These are phyloP conservation scores for Archocentrus centrarchus DNA, from an alignment of 2,113 vertebrate genomes.

Conservation along the genomic window DNA sequence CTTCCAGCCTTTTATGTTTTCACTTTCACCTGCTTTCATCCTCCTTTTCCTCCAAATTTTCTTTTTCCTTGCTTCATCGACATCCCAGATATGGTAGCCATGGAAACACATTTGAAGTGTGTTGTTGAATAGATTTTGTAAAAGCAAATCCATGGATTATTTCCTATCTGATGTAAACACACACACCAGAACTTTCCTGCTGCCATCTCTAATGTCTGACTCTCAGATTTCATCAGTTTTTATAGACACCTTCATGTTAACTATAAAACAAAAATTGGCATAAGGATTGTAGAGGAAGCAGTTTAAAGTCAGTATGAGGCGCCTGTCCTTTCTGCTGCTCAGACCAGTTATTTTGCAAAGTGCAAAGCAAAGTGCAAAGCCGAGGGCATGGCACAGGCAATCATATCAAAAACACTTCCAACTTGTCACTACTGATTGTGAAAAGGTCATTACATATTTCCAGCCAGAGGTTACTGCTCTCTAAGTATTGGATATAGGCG, in stretches of 20 bases:
- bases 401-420: conserved; percentile 6
- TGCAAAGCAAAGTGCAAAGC: background rate
- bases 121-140: conserved; percentile 45
- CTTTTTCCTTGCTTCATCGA: background rate
- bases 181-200: conserved; percentile 7
- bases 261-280: conserved; percentile 1
- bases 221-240: conserved; percentile 60
- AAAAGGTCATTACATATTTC: conserved; percentile 12
- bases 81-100: conserved; percentile 54
- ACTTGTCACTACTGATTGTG: background rate
- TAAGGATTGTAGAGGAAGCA: background rate
- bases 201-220: conserved; percentile 19
- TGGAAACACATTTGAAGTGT: conserved; percentile 58
- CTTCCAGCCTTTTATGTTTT: background rate
- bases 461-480: background rate
- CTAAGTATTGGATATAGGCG: background rate
- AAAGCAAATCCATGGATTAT: conserved; percentile 42
- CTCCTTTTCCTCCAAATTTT: background rate
- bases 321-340: background rate
- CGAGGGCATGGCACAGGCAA: background rate
- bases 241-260: conserved; percentile 57
- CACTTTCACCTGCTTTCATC: background rate
- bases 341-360: background rate
- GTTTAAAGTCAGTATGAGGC: background rate
- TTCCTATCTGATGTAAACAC: conserved; percentile 14